Base-by-base conservation (phyloP, 2,888 invertebrate species). In the Leptura quadrifasciata region DNA sequence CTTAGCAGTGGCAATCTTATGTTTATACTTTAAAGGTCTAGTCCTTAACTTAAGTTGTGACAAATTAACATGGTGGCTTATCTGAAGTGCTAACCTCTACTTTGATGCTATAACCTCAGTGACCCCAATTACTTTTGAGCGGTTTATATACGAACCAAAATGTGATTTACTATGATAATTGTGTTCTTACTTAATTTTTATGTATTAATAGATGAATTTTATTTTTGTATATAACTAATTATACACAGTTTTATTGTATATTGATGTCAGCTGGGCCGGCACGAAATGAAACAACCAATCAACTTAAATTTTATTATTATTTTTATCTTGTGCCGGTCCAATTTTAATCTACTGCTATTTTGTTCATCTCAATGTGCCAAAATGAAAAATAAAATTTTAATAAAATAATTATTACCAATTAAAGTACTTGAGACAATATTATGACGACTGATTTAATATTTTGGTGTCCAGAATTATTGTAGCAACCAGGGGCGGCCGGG, bases 171-270 rank as follows among this genome's bases (percentile, higher is more conserved):
- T 61, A 63, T 74, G 54, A 61, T 74, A 71, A 17, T 74, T 47
- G 47, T 57, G 63, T 58, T 58, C 72, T 74, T 77, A 77, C 39
- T 75, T 76, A 69, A 71, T 71, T 75, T 76, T 74, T 72, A 39
- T 79, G 71, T 79, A 76, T 63, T 67, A 54, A 76, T 76, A 75
- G 70, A 76, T 55, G 55, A 74, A 76, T 77, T 77, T 79, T 76
- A 76, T 79, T 76, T 79, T 79, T 77, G 72, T 77, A 77, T 72
- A 77, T 79, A 79, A 21, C 12, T 39, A 39, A 12, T 35, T 74
- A 74, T 75, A 75, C 60, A 77, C 54, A 35, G 21, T 21, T 31
- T 68, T 55, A 68, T 68, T 68, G 27, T 55, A 55, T 18, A 24
- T 18, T 27, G 15, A 67, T 67, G 17, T 27, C 17, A 54, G 17